Conservation (phyloP, 2,113 vertebrate species). For the Mohoua ochrocephala region DNA sequence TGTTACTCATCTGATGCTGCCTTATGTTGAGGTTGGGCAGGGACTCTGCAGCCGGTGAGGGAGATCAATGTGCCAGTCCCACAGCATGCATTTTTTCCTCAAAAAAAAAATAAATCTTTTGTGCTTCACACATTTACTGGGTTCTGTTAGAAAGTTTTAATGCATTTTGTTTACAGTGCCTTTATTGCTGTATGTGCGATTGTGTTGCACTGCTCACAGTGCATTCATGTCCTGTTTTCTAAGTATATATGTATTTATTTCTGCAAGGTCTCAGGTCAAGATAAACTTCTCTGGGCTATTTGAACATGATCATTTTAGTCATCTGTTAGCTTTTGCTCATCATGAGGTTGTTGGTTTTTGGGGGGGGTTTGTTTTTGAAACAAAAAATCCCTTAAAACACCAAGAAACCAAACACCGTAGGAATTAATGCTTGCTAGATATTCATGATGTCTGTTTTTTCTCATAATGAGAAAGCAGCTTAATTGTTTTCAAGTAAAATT, state of each 20-base stretch:
- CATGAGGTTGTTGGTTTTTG: not conserved
- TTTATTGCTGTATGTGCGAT: not conserved
- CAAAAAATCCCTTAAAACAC: not conserved
- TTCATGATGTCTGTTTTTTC: not conserved
- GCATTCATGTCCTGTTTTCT: not conserved
- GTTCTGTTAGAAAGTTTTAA: not conserved
- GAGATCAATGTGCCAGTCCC: not conserved
- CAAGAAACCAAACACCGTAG: not conserved
- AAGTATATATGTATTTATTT: not conserved
- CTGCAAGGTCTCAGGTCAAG: not conserved
- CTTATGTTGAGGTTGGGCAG: not conserved
- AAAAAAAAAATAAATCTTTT: not conserved
- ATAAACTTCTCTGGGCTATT: not conserved
- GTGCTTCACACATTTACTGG: not conserved
- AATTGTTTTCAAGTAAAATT: slow-evolving; percentile 27
- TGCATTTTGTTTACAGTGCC: not conserved
- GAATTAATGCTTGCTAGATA: not conserved
- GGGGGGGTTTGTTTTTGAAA: not conserved
- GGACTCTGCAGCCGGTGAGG: not conserved
- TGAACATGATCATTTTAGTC: not conserved
- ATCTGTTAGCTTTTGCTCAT: not conserved
- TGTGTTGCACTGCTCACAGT: not conserved
- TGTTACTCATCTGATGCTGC: not conserved
- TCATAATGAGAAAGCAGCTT: not conserved
- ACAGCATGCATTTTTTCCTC: not conserved